Conservation (phyloP, 1,140 invertebrate species). For the Trichonephila inaurata region DNA sequence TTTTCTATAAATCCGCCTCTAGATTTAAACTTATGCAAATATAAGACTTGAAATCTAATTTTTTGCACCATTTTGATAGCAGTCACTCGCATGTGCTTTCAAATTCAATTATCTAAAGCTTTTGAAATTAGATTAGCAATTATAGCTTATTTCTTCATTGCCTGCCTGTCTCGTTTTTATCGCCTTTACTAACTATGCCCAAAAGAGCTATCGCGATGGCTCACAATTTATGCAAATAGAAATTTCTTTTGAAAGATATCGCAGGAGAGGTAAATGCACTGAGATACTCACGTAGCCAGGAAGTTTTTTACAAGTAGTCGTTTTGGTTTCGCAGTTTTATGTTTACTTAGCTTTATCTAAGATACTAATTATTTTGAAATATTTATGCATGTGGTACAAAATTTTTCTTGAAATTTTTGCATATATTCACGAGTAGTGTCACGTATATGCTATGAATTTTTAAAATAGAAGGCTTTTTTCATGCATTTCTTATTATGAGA, state of each 20-base stretch:
- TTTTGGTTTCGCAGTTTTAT: constrained; percentile 23
- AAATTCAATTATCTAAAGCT: constrained; percentile 32
- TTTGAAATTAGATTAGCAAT: constrained; percentile 50
- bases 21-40: not conserved
- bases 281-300: constrained; percentile 48
- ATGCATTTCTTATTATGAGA: too few relatives aligned
- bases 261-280: constrained; percentile 57
- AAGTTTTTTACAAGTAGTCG: not conserved
- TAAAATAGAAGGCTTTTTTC: too few relatives aligned
- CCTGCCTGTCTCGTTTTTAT: constrained; percentile 56
- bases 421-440: too few relatives aligned
- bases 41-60: not conserved
- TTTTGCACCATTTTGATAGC: constrained; percentile 22
- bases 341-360: not conserved
- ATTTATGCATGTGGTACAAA: constrained; percentile 14
- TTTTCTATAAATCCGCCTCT: not conserved
- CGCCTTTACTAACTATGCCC: not conserved
- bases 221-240: constrained; percentile 10
- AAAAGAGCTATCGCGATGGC: not conserved
- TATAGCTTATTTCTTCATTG: constrained; percentile 61
- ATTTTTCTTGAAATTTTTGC: too few relatives aligned
- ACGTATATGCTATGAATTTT: too few relatives aligned
- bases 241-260: not conserved
- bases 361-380: not conserved
- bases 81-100: constrained; percentile 14